These are phyloP conservation scores for Perodicticus potto DNA, from an alignment of 2,797 vertebrate genomes.

Conservation along the genomic window DNA sequence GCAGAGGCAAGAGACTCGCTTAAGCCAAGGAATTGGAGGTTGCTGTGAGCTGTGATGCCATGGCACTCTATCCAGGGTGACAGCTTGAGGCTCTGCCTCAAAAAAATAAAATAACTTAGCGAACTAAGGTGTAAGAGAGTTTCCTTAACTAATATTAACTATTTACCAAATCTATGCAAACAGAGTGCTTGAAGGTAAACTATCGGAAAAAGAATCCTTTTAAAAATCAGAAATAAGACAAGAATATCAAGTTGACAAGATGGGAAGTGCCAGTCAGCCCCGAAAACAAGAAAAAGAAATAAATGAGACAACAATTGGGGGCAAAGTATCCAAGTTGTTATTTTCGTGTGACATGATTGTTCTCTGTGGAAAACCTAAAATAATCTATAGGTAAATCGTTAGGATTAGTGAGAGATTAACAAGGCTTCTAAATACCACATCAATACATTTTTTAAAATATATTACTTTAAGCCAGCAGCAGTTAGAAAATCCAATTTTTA, in stretches of 20 bases:
- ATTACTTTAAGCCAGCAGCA: background rate
- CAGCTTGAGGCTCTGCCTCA: no score
- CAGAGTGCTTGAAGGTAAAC: fast-evolving
- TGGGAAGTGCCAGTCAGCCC: background rate
- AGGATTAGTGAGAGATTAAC: background rate
- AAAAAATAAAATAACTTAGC: no score
- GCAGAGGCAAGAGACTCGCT: no score
- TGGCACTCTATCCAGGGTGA: no score
- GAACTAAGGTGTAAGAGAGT: no score
- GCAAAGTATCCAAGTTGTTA: no score
- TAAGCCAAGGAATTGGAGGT: no score
- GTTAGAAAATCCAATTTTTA: background rate
- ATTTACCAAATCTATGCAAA: background rate
- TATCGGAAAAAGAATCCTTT: background rate
- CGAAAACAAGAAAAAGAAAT: background rate
- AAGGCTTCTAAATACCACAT: background rate
- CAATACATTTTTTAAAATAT: background rate
- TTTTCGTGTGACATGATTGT: background rate
- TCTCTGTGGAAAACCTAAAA: background rate
- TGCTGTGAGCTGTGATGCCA: no score
- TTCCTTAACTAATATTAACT: fast-evolving
- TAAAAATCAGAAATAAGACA: fast-evolving
- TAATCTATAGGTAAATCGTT: background rate
- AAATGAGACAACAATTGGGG: fast-evolving
- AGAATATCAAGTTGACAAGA: fast-evolving